Conservation (phyloP, 2,797 vertebrate species). For the Sebastes itinus region DNA sequence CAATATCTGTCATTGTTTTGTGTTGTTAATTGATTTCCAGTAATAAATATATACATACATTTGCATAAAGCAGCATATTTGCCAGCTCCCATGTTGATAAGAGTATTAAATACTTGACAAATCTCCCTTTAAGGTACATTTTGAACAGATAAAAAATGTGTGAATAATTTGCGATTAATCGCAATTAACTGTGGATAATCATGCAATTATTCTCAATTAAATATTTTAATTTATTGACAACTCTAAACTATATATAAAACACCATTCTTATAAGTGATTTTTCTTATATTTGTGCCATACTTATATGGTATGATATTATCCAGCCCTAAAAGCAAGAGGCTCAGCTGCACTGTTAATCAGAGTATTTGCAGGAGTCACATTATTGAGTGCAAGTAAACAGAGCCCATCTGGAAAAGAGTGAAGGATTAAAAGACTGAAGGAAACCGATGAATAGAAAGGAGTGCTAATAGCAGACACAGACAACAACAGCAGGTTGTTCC, state of each 20-base stretch:
- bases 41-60: too few relatives aligned
- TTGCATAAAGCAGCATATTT: too few relatives aligned
- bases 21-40: too few relatives aligned
- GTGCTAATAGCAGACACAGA: constrained; percentile 7
- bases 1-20: too few relatives aligned
- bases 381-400: not conserved
- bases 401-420: not conserved
- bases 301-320: not conserved
- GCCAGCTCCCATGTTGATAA: too few relatives aligned
- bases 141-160: too few relatives aligned
- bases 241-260: not conserved
- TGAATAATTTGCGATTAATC: too few relatives aligned
- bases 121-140: too few relatives aligned
- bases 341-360: not conserved
- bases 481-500: constrained; percentile 18
- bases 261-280: not conserved
- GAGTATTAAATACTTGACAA: too few relatives aligned
- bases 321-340: not conserved
- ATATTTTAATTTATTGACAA: too few relatives aligned
- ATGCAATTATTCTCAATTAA: too few relatives aligned
- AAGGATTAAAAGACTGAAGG: not conserved
- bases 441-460: not conserved
- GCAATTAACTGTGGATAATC: too few relatives aligned
- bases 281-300: not conserved
- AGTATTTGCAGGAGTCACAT: not conserved